Percentiles rank a stretch among this genome's conserved stretches.
These are phyloP conservation scores for Neogale vison DNA, from an alignment of 2,113 vertebrate species.

Conservation along the genomic window DNA sequence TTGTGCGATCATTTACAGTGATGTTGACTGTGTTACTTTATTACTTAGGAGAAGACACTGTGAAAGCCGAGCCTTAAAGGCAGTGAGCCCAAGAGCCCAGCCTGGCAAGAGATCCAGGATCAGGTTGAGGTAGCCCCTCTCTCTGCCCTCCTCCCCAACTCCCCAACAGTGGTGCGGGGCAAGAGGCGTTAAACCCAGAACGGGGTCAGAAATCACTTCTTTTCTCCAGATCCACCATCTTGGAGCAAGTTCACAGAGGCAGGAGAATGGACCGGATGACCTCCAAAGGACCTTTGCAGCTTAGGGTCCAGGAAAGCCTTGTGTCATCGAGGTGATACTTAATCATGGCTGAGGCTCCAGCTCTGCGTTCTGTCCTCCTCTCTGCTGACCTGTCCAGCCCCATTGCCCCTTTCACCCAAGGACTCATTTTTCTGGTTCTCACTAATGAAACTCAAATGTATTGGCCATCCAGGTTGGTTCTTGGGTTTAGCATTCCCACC, in stretches of 20 bases:
- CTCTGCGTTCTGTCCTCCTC: not conserved
- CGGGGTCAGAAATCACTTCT: not conserved
- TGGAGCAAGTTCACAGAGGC: not conserved
- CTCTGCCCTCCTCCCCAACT: too few relatives aligned
- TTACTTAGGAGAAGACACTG: not conserved
- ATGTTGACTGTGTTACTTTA: not conserved
- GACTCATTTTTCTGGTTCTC: not conserved
- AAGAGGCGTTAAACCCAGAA: not conserved
- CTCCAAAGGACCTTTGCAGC: not conserved
- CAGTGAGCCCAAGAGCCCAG: not conserved
- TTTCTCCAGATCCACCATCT: not conserved
- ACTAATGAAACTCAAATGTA: not conserved
- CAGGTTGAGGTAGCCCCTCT: too few relatives aligned
- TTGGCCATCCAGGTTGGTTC: not conserved
- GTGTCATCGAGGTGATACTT: not conserved
- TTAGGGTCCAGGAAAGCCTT: not conserved
- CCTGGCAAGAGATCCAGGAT: not conserved
- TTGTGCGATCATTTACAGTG: not conserved
- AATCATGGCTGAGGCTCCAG: accelerated
- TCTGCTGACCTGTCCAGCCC: not conserved
- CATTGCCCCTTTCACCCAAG: not conserved
- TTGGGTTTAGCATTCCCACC: not conserved
- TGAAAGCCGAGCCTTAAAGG: not conserved
- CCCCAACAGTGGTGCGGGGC: not conserved
- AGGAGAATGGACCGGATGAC: not conserved